These are phyloP conservation scores for Hemicordylus capensis DNA, from an alignment of 2,113 vertebrate species.

Conservation along the genomic window DNA sequence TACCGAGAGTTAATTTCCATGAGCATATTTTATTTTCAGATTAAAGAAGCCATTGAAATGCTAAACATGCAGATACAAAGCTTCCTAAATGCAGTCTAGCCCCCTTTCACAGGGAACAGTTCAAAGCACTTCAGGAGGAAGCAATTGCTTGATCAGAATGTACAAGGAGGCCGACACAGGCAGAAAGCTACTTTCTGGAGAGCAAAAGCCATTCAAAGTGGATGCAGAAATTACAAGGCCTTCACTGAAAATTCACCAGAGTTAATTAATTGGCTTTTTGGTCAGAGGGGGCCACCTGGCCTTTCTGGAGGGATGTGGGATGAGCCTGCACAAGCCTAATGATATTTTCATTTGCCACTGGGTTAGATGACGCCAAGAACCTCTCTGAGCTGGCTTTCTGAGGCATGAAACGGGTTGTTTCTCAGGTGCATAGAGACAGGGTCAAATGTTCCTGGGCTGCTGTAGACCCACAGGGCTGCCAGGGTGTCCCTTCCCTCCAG, in stretches of 20 bases:
- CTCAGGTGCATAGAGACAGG: too few relatives aligned
- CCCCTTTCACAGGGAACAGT: fast-evolving
- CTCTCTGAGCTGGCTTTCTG: background rate
- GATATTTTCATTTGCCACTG: background rate
- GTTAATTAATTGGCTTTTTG: background rate
- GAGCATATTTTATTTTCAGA: background rate
- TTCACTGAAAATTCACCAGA: fast-evolving
- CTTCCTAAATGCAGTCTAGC: fast-evolving
- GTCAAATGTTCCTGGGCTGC: too few relatives aligned
- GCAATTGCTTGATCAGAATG: fast-evolving
- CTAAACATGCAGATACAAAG: fast-evolving
- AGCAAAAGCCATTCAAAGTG: background rate
- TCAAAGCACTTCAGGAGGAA: fast-evolving
- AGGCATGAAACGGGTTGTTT: background rate
- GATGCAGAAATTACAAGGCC: background rate
- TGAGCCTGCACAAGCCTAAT: too few relatives aligned
- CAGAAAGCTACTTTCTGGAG: background rate
- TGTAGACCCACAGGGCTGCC: too few relatives aligned
- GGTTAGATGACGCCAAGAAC: too few relatives aligned
- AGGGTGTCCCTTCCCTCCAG: too few relatives aligned
- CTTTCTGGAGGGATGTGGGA: background rate
- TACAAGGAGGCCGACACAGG: background rate
- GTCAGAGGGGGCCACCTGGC: too few relatives aligned
- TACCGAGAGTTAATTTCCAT: background rate
- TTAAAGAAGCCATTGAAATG: background rate